Evolutionary conservation across 2,888 invertebrate genomes (phyloP).

Genomic region (Rhabditoides inermis): DNA sequence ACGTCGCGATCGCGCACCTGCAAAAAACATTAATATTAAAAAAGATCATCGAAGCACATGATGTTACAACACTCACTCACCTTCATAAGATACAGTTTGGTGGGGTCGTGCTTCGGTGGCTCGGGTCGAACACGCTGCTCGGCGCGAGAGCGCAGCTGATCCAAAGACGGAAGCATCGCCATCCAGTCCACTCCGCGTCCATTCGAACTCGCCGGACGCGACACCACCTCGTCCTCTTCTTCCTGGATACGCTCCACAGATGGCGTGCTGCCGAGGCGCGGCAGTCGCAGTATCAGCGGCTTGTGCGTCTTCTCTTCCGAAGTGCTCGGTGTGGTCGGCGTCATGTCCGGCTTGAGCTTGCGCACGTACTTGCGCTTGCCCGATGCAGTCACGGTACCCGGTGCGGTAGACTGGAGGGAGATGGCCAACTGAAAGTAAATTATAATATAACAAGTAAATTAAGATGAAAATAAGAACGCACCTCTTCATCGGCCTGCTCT

Average conservation of each 20-base stretch:
- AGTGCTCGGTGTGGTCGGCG: background rate
- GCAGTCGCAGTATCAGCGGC: no score
- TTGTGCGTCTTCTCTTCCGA: no score
- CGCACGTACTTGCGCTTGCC: background rate
- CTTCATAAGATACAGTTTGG: constrained; percentile 15
- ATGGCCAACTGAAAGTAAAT: background rate
- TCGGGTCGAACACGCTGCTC: constrained; percentile 2
- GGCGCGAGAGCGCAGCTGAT: constrained; percentile 16
- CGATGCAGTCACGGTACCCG: no score
- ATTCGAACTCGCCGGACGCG: no score
- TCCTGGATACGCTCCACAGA: no score
- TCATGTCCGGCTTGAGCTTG: background rate
- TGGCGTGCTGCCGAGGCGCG: no score
- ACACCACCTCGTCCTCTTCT: no score
- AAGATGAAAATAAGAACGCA: constrained; percentile 3
- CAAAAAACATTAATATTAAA: constrained; percentile 8
- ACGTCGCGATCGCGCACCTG: constrained; percentile 19
- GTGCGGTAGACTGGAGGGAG: background rate
- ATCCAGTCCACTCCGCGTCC: constrained; percentile 20
- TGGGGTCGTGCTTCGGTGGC: constrained; percentile 8
- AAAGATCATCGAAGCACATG: background rate
- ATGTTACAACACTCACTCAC: background rate
- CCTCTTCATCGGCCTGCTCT: constrained; percentile 31
- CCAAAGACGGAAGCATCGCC: constrained; percentile 27
- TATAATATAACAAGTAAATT: no score